These are phyloP conservation scores for Sylvilagus bachmani DNA, from an alignment of 2,113 vertebrate genomes.

Conservation along the genomic window DNA sequence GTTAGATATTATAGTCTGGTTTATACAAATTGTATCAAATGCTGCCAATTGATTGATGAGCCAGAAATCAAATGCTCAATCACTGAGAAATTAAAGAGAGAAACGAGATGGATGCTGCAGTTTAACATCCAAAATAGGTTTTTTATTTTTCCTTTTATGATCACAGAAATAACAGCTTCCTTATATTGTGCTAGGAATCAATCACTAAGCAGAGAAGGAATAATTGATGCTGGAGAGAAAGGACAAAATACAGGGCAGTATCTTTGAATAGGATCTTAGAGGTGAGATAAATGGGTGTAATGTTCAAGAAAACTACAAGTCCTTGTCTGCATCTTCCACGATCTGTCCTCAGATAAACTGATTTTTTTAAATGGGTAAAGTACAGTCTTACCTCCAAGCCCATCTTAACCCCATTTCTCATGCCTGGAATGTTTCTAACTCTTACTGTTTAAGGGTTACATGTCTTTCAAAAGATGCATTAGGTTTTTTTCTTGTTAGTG, in stretches of 20 bases:
- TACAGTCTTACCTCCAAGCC: not conserved
- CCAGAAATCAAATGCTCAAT: not conserved
- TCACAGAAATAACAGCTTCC: not conserved
- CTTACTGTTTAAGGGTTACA: not conserved
- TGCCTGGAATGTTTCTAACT: not conserved
- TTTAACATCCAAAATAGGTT: no score
- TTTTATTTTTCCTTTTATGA: not conserved
- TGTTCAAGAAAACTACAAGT: not conserved
- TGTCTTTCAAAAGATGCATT: not conserved
- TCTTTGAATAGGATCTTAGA: not conserved
- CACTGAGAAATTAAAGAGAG: not conserved
- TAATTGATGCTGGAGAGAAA: slow-evolving; percentile 5
- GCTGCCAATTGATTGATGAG: not conserved
- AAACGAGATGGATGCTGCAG: not conserved
- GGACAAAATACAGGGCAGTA: not conserved
- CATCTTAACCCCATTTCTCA: not conserved
- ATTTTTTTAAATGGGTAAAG: not conserved
- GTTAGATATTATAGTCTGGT: not conserved
- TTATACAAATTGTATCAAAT: not conserved
- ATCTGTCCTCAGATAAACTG: not conserved
- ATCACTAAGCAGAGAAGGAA: not conserved
- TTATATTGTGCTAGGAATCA: not conserved
- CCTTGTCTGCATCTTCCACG: not conserved
- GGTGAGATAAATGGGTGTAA: not conserved
- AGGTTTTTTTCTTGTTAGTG: not conserved